phyloP scores from a whole-genome alignment of 2,888 invertebrate genomes.

The Calliscelio sp. region DNA sequence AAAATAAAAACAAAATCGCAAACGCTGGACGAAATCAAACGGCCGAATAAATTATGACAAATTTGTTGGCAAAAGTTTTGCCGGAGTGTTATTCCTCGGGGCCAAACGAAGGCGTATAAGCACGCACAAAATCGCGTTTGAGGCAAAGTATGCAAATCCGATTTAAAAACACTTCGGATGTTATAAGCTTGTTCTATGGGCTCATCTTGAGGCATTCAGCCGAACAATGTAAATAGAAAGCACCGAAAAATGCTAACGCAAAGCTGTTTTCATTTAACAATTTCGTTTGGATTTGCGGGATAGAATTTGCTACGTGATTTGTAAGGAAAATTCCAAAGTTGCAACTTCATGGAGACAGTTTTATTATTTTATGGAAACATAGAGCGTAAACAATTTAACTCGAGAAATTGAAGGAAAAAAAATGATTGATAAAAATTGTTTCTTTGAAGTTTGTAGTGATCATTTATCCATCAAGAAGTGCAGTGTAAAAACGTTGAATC shows the following conservation, averaged over 20 bases:
- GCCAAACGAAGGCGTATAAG: conserved; percentile 4
- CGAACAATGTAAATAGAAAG: conserved; percentile 43
- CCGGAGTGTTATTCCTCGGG: neutral
- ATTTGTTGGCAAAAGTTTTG: conserved; percentile 6
- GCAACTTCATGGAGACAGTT: too few relatives aligned
- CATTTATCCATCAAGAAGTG: conserved; percentile 6
- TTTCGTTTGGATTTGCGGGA: too few relatives aligned
- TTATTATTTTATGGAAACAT: too few relatives aligned
- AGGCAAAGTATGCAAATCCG: conserved; percentile 58
- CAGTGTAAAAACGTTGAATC: conserved; percentile 16
- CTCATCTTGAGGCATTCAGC: conserved; percentile 52
- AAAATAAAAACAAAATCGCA: conserved; percentile 34
- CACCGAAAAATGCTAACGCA: neutral
- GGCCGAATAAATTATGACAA: conserved; percentile 59
- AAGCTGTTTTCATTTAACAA: conserved; percentile 16
- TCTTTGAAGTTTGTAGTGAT: too few relatives aligned
- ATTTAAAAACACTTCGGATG: conserved; percentile 60
- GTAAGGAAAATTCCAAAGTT: too few relatives aligned
- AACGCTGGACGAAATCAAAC: conserved; percentile 13
- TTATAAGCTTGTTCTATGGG: conserved; percentile 41
- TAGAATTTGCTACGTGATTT: too few relatives aligned
- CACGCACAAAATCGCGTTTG: conserved; percentile 36
- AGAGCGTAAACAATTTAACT: too few relatives aligned
- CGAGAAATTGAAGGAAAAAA: too few relatives aligned
- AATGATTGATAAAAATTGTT: too few relatives aligned